These are phyloP conservation scores for Pygoscelis antarcticus DNA, from an alignment of 2,113 vertebrate species.

Conservation along the genomic window DNA sequence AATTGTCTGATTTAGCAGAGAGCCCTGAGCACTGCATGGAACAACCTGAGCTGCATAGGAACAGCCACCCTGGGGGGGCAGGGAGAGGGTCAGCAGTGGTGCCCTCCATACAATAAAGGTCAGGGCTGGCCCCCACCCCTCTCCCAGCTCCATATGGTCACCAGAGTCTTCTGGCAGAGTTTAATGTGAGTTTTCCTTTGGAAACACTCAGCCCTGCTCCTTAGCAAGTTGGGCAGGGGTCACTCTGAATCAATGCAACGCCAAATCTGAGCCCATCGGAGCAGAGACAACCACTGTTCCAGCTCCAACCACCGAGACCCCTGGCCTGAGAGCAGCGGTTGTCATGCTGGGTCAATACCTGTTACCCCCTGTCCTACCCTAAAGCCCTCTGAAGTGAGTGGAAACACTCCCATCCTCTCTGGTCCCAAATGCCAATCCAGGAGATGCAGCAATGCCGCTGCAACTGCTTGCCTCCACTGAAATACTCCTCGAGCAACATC, in stretches of 20 bases:
- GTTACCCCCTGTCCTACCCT: neutral
- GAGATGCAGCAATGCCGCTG: neutral
- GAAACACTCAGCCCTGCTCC: neutral
- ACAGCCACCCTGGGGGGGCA: neutral
- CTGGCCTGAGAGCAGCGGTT: rapidly evolving
- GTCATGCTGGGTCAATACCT: rapidly evolving
- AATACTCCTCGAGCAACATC: neutral
- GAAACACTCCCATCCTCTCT: neutral
- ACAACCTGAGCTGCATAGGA: slow-evolving; percentile 14
- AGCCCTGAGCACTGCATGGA: neutral
- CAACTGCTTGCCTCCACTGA: neutral
- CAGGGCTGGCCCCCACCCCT: neutral
- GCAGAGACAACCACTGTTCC: neutral
- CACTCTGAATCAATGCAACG: rapidly evolving
- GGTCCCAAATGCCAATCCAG: neutral
- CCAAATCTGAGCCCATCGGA: rapidly evolving
- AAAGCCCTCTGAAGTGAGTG: neutral
- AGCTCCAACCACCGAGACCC: rapidly evolving
- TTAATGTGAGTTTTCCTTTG: neutral
- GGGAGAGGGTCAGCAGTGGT: neutral
- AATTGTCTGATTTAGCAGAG: neutral
- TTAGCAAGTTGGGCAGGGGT: neutral
- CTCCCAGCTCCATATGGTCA: neutral
- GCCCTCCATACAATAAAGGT: neutral
- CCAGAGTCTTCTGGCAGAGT: neutral